A percentile compares a stretch with the other conserved stretches of the same genome.
These are phyloP conservation scores for Donacobius atricapilla DNA, from an alignment of 2,113 vertebrate species.

Conservation along the genomic window DNA sequence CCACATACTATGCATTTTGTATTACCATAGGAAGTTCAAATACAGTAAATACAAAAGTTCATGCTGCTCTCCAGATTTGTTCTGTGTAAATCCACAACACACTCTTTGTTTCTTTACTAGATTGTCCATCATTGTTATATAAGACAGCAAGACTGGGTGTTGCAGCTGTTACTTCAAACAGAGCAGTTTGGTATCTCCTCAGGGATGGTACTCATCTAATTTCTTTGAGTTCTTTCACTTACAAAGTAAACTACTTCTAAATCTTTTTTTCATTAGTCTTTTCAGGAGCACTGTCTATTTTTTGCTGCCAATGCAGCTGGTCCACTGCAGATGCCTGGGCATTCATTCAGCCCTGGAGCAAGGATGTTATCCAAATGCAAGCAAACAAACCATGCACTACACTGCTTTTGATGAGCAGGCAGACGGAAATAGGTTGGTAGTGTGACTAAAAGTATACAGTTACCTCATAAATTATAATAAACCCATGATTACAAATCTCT, in stretches of 20 bases:
- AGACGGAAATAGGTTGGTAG: neutral
- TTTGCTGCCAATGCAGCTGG: conserved; percentile 33
- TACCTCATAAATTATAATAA: neutral
- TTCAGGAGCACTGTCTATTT: neutral
- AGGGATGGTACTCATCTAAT: neutral
- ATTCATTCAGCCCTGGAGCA: neutral
- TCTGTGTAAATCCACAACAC: neutral
- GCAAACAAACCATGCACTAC: neutral
- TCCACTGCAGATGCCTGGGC: neutral
- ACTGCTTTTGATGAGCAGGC: neutral
- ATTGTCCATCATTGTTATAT: neutral
- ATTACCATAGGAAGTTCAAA: neutral
- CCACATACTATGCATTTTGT: neutral
- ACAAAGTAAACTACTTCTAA: neutral
- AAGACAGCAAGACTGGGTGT: neutral
- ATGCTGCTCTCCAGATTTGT: neutral
- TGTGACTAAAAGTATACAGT: neutral
- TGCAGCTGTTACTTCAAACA: neutral
- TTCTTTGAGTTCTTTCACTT: neutral
- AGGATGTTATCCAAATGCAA: neutral
- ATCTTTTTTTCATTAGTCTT: neutral
- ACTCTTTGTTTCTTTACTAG: neutral
- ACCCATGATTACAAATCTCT: neutral
- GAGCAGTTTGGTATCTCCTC: neutral
- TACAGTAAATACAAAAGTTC: neutral